Base-by-base conservation (phyloP, 1,140 invertebrate genomes). In the Grapholita molesta region DNA sequence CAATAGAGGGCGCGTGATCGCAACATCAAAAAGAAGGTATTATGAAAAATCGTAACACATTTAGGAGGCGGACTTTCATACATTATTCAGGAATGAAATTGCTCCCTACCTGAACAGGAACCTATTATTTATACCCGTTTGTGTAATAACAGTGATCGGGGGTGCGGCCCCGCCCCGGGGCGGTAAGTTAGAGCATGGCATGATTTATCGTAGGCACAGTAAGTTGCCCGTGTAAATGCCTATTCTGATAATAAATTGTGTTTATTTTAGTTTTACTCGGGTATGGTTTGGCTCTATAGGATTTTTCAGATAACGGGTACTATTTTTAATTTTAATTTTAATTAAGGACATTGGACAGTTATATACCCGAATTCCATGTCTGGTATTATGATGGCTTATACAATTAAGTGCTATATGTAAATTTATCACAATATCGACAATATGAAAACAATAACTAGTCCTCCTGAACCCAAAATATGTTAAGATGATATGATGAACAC, bases 1-100 rank as follows among this genome's bases (percentile, higher is more conserved):
- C 33, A 70, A 53, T 48, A 69, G 74, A 77, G 76, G 81, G 75
- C 71, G 68, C 72, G 75, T 73, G 70, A 64, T 69, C 70, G 76
- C 71, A 76, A 82, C 80, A 83, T 82, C 84, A 84, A 85, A 85
- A 82, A 81, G 76, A 78, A 75, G 84, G 79, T 83, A 89, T 89
- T 88, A 88, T 87, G 87, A 89, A 89, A 89, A 89, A 89, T 89
- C 83, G 87, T 89, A 88, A 89, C 87, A 75, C 84, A 73, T 85
- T 89, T 89, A 89, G 77, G 65, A 81, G 80, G 82, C 84, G 84
- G 87, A 89, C 87, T 78, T 57, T 64, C n/a, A 15, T 89, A 77
- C 76, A 88, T 89, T 87, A 89, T 89, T 88, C 87, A 89, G 84
- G 77, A 77, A 73, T 78, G 79, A 86, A 81, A 87, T 84, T 85